phyloP scores from a whole-genome alignment of 2,888 invertebrate species.

The Pyrrhia umbra region DNA sequence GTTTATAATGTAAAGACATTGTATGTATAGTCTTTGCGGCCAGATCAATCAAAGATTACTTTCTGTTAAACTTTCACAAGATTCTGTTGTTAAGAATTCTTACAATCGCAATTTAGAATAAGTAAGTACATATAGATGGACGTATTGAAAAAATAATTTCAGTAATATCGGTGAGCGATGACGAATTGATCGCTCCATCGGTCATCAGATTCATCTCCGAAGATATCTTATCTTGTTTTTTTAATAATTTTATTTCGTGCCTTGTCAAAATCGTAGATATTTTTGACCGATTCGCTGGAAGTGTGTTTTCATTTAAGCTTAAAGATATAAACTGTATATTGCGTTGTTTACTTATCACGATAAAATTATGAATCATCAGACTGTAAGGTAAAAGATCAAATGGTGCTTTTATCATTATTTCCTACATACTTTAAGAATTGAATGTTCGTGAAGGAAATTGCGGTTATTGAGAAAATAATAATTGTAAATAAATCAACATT shows the following conservation, averaged over 20 bases:
- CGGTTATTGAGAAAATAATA: not conserved
- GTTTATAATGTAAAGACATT: slow-evolving; percentile 12
- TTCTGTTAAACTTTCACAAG: slow-evolving; percentile 48
- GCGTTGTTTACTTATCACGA: not conserved
- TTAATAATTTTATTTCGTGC: slow-evolving; percentile 27
- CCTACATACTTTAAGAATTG: not conserved
- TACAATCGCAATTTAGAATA: slow-evolving; percentile 22
- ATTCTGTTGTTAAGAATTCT: slow-evolving; percentile 9
- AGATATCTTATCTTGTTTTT: slow-evolving; percentile 39
- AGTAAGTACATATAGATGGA: slow-evolving; percentile 10
- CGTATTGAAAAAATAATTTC: slow-evolving; percentile 26
- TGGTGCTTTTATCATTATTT: not conserved
- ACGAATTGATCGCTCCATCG: slow-evolving; percentile 59
- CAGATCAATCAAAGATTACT: slow-evolving; percentile 32
- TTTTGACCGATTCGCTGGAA: slow-evolving; percentile 12
- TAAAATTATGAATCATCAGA: not conserved
- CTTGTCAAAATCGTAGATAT: slow-evolving; percentile 20
- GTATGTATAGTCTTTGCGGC: slow-evolving; percentile 1
- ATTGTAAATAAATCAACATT: not conserved
- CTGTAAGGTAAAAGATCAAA: slow-evolving; percentile 1
- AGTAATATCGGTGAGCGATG: slow-evolving; percentile 41
- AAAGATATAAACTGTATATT: not conserved
- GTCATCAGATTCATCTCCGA: slow-evolving; percentile 50
- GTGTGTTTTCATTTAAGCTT: not conserved
- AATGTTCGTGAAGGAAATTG: not conserved